phyloP scores from a whole-genome alignment of 2,888 invertebrate genomes.

The Hirtodrosophila histrioides region DNA sequence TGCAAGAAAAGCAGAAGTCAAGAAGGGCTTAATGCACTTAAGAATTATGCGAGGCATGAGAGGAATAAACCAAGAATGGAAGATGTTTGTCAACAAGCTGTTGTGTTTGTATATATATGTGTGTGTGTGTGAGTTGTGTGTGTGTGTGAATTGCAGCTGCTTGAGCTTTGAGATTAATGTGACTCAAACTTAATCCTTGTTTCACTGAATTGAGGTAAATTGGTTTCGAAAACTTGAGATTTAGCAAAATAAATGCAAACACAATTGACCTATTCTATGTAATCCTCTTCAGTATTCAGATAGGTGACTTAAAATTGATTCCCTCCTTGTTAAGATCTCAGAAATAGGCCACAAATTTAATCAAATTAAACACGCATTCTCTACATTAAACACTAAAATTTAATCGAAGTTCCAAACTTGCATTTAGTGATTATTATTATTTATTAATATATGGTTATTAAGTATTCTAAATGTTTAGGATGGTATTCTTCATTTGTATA shows the following conservation, averaged over 20 bases:
- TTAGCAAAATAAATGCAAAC: not conserved
- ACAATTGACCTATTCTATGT: no score
- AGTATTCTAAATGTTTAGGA: no score
- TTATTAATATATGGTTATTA: no score
- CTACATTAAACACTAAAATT: no score
- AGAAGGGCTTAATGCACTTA: constrained; percentile 68
- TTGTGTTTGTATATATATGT: not conserved
- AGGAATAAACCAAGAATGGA: constrained; percentile 24
- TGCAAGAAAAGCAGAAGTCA: constrained; percentile 66
- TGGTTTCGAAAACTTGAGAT: constrained; percentile 14
- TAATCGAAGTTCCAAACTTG: no score
- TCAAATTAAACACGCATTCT: no score
- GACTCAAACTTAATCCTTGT: constrained; percentile 13
- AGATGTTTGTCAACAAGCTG: constrained; percentile 32
- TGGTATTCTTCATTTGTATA: no score
- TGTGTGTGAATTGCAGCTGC: constrained; percentile 5
- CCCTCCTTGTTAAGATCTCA: no score
- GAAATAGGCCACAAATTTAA: no score
- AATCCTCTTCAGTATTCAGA: no score
- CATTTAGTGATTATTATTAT: no score
- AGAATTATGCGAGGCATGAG: constrained; percentile 59
- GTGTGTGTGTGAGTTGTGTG: constrained; percentile 5
- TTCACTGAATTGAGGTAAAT: constrained; percentile 14
- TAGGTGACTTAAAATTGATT: no score
- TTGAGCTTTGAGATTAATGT: constrained; percentile 13